A percentile compares a stretch with the other conserved stretches of the same genome.
Evolutionary conservation across 2,113 vertebrate genomes (phyloP).

Genomic region (Anguilla japonica): DNA sequence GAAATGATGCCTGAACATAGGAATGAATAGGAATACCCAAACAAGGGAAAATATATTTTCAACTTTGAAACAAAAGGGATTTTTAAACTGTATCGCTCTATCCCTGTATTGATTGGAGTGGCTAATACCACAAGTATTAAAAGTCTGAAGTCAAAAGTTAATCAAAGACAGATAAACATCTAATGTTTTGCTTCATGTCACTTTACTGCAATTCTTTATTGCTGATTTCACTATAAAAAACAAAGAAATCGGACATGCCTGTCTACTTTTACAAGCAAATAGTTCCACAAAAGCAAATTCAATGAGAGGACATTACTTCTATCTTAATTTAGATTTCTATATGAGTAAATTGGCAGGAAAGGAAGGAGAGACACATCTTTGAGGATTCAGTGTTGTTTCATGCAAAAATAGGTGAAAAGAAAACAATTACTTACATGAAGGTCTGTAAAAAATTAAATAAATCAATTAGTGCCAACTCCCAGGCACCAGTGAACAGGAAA

Average conservation of each 20-base stretch:
- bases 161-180: too few species aligned
- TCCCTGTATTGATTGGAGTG: too few species aligned
- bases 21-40: not conserved
- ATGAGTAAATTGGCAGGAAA: not conserved
- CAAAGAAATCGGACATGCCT: too few species aligned
- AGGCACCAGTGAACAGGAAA: conserved; percentile 27
- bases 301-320: not conserved
- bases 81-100: too few species aligned
- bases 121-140: too few species aligned
- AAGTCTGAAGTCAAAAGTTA: too few species aligned
- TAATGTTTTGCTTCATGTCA: too few species aligned
- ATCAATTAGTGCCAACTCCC: conserved; percentile 23
- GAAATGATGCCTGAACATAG: not conserved
- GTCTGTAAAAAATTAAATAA: conserved; percentile 30
- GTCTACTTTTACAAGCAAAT: too few species aligned
- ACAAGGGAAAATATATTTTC: not conserved
- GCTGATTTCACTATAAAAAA: too few species aligned
- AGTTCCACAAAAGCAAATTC: not conserved
- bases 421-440: conserved; percentile 32
- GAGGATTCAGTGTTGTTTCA: conserved; percentile 10
- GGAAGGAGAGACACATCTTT: not conserved
- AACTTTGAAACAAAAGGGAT: not conserved
- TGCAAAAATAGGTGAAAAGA: conserved; percentile 7
- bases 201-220: too few species aligned
- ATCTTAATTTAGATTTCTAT: not conserved